Evolutionary conservation across 35 echinoderm and acorn worm species (phyloP), one percentile per base, ranked within the genome.

Genomic region (Lytechinus variegatus): DNA sequence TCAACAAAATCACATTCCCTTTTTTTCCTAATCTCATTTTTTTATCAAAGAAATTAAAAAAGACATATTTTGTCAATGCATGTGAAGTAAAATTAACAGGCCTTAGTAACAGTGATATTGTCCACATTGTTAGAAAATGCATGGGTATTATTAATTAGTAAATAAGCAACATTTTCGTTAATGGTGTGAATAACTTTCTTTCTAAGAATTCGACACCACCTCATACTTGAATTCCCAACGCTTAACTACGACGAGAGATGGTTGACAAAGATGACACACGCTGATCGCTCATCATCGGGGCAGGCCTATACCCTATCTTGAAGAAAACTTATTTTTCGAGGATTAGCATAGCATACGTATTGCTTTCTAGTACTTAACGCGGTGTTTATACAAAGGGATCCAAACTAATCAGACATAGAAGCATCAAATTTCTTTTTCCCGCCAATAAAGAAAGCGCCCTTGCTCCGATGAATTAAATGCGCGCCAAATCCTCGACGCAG

Each of bases 351-450:
- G 19, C 66, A n/a, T 79, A 79, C 61, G 66, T 79, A 79, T 90
- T 10, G 28, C 52, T 90, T 90, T 90, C 88, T 54, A 90, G 21
- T 51, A 54, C 88, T 90, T 90, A 90, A 90, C 88, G 6, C 52
- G 14, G 88, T 51, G 29, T 90, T 54, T 90, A 52, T 52, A 21
- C 33, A 90, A 44, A 90, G 88, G 88, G 88, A 90, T 90, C 52
- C 52, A 44, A 5, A n/a, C 88, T 90, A 14, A 90, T 90, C 88
- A 90, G 88, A 90, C 88, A 54, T 6, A 52, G 88, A 90, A 52
- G 88, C 88, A 44, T 90, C 88, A 90, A 14, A 27, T 90, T 90
- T 44, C 88, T 90, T 90, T 90, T 90, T 52, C 28, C 88, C 88
- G 88, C 88, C 88, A 52, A 21, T 21, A 90, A 21, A 52, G n/a